Evolutionary conservation across 2,888 invertebrate genomes (phyloP).

Genomic region (Reticulitermes lucifugus): DNA sequence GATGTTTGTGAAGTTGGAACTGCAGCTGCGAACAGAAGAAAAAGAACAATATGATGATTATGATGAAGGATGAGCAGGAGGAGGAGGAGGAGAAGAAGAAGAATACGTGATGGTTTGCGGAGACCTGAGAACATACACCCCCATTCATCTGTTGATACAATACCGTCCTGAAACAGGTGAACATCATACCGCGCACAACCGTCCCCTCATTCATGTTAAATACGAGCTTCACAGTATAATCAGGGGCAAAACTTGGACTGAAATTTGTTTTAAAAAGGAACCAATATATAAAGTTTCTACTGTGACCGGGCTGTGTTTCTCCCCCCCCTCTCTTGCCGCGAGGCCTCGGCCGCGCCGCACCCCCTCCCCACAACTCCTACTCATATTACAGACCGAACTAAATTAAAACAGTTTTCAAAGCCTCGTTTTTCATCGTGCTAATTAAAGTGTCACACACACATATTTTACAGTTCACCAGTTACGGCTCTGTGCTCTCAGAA

Average conservation of each 20-base stretch:
- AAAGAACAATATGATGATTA: too few relatives aligned
- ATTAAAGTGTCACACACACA: conserved; percentile 62
- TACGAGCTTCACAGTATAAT: not conserved
- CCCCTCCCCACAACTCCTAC: not conserved
- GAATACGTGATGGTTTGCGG: too few relatives aligned
- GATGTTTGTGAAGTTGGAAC: too few relatives aligned
- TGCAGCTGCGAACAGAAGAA: too few relatives aligned
- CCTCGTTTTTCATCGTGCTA: conserved; percentile 63
- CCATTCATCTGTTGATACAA: too few relatives aligned
- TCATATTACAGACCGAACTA: conserved; percentile 56
- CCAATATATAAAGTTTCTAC: conserved; percentile 6
- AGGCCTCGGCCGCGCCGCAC: not conserved
- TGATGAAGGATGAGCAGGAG: too few relatives aligned
- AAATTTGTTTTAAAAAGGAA: not conserved
- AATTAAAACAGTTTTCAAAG: conserved; percentile 63
- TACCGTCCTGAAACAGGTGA: too few relatives aligned
- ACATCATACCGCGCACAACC: not conserved
- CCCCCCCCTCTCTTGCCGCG: not conserved
- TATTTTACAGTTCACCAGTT: conserved; percentile 60
- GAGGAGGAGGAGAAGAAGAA: too few relatives aligned
- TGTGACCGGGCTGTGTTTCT: not conserved
- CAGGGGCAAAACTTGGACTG: not conserved
- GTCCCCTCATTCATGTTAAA: not conserved
- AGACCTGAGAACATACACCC: too few relatives aligned
- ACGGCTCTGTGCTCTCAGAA: not conserved